phyloP scores from a whole-genome alignment of 2,888 invertebrate species.

The Meganola albula region DNA sequence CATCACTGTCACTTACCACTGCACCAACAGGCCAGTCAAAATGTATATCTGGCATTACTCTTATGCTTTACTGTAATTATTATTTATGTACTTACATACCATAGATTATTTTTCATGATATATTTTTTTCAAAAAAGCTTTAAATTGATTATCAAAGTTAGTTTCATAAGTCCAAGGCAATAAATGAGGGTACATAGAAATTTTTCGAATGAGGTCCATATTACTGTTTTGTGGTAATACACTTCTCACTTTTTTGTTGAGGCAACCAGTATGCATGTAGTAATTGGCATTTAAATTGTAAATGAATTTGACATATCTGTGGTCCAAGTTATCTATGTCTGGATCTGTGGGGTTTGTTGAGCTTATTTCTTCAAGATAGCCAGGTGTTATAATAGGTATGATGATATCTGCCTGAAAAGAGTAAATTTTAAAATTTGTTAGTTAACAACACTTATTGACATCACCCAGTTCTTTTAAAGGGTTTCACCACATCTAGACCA shows the following conservation, averaged over 20 bases:
- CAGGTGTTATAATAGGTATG: conserved; percentile 74
- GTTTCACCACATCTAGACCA: no score
- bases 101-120: conserved; percentile 7
- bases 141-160: conserved; percentile 64
- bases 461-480: no score
- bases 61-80: no score
- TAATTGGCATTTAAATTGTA: conserved; percentile 66
- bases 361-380: conserved; percentile 67
- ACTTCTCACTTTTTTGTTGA: conserved; percentile 69
- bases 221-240: conserved; percentile 58
- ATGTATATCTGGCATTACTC: no score
- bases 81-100: conserved; percentile 8
- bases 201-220: conserved; percentile 45
- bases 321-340: conserved; percentile 65
- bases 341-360: conserved; percentile 47
- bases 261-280: conserved; percentile 66
- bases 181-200: conserved; percentile 65
- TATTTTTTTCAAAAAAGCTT: conserved; percentile 42
- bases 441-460: no score
- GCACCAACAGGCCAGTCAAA: no score
- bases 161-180: conserved; percentile 68
- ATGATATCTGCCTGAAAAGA: conserved; percentile 72
- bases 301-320: conserved; percentile 68
- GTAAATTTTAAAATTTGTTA: no score
- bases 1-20: no score